Percentiles rank a stretch among this genome's conserved stretches.
Evolutionary conservation across 2,113 vertebrate genomes (phyloP).

Genomic region (Corvus cornix): DNA sequence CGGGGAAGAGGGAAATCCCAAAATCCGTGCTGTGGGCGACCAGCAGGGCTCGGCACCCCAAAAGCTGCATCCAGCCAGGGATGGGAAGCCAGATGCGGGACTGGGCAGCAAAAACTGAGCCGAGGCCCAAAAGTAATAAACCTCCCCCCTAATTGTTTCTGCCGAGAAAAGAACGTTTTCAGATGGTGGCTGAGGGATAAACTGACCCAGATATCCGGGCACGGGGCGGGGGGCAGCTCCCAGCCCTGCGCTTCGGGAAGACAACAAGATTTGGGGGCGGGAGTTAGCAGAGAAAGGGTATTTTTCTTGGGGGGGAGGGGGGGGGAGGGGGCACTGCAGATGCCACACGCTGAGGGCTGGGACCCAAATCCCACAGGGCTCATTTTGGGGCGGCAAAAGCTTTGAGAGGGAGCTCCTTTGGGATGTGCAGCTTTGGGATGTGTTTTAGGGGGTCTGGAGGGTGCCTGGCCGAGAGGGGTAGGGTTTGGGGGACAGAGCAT

Average conservation of each 20-base stretch:
- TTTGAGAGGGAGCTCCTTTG: background rate
- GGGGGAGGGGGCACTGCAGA: background rate
- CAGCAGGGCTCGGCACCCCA: rapidly evolving
- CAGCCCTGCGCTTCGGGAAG: rapidly evolving
- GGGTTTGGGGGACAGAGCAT: rapidly evolving
- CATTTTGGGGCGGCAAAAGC: background rate
- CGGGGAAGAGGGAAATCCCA: background rate
- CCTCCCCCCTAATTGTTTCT: background rate
- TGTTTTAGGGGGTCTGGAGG: background rate
- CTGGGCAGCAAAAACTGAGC: rapidly evolving
- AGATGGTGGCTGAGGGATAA: background rate
- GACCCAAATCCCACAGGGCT: rapidly evolving
- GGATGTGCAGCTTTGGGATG: no score
- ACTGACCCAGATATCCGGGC: background rate
- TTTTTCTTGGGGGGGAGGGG: background rate
- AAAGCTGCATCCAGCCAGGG: background rate
- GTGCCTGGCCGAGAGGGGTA: rapidly evolving
- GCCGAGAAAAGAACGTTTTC: background rate
- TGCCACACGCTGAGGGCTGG: background rate
- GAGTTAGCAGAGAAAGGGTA: rapidly evolving
- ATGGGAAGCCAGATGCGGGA: background rate
- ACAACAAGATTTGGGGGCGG: rapidly evolving
- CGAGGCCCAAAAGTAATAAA: background rate
- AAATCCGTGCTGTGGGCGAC: rapidly evolving
- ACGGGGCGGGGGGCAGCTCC: background rate